Percentiles rank a stretch among this genome's conserved stretches.
phyloP scores from a whole-genome alignment of 1,140 invertebrate species.

The Coenobita brevimanus region DNA sequence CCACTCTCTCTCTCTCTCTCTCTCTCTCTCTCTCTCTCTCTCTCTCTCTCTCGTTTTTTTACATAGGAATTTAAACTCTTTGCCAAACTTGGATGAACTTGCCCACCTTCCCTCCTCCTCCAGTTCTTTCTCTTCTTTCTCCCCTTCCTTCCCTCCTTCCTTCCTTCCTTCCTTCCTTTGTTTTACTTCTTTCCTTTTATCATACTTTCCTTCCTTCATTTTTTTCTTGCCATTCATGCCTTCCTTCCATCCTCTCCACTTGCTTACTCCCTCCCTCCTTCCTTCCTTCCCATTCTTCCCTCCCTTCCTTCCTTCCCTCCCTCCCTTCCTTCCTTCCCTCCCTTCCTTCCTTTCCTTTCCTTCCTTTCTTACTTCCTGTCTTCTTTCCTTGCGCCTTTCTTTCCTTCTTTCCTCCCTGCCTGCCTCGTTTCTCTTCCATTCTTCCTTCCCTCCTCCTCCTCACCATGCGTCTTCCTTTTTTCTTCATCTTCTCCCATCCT shows the following conservation, averaged over 20 bases:
- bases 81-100: too few species aligned
- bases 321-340: neutral
- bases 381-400: neutral
- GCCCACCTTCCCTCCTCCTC: neutral
- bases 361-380: conserved; percentile 4
- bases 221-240: too few species aligned
- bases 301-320: too few species aligned
- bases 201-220: too few species aligned
- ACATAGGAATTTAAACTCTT: neutral
- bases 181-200: too few species aligned
- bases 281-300: too few species aligned
- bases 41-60: neutral
- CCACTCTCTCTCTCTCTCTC: neutral
- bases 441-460: neutral
- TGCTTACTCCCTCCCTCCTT: too few species aligned
- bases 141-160: neutral
- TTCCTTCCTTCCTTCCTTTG: too few species aligned
- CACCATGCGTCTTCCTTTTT: neutral
- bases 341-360: neutral
- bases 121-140: neutral
- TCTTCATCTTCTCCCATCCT: neutral
- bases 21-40: neutral
- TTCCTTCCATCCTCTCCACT: too few species aligned
- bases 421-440: too few species aligned
- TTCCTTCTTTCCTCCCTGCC: neutral